Conservation (phyloP, 2,888 invertebrate species). For the Melanargia galathea region DNA sequence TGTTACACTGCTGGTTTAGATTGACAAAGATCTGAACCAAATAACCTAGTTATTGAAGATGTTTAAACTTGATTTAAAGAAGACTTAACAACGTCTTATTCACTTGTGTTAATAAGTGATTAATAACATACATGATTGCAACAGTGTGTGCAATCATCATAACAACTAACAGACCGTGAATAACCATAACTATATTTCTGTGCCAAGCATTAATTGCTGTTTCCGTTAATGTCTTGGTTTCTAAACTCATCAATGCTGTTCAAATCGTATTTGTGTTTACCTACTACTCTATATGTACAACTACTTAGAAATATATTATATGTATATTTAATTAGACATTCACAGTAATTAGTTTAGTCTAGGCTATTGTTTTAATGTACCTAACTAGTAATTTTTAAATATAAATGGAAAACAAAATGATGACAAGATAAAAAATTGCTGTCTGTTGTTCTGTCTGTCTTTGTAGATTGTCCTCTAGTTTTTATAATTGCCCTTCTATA, state of each 20-base stretch:
- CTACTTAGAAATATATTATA: background rate
- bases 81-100: background rate
- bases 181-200: constrained; percentile 46
- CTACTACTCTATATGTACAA: background rate
- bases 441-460: constrained; percentile 10
- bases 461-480: constrained; percentile 1
- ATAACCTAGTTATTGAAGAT: background rate
- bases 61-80: background rate
- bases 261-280: background rate
- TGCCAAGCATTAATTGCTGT: constrained; percentile 51
- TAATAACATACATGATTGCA: constrained; percentile 30
- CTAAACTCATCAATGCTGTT: constrained; percentile 29
- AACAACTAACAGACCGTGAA: constrained; percentile 59
- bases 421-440: background rate
- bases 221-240: constrained; percentile 47
- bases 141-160: constrained; percentile 56
- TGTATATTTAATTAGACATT: background rate
- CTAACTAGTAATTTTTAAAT: too few species aligned
- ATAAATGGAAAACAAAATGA: background rate
- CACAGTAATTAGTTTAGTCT: too few species aligned
- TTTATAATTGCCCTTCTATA: constrained; percentile 7
- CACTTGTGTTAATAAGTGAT: constrained; percentile 18
- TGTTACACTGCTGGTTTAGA: too few species aligned
- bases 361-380: too few species aligned
- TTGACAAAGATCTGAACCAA: too few species aligned